A percentile compares a stretch with the other conserved stretches of the same genome.
phyloP scores from a whole-genome alignment of 1,140 invertebrate species.

The Euwallacea similis region DNA sequence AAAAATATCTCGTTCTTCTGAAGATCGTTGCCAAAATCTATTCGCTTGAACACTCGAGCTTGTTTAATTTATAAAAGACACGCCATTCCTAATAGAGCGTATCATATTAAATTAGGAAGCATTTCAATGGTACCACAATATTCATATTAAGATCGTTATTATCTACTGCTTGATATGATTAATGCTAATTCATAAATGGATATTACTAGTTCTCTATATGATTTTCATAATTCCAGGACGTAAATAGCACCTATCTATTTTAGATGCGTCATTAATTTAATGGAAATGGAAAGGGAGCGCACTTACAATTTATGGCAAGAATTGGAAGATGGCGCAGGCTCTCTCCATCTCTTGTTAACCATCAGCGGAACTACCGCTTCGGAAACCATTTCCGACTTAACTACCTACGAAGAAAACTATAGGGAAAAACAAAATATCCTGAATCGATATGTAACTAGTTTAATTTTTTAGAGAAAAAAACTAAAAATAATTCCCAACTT shows the following conservation, averaged over 20 bases:
- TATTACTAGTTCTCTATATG: too few species aligned
- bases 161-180: too few species aligned
- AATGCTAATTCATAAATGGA: too few species aligned
- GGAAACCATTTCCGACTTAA: slow-evolving; percentile 89
- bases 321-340: slow-evolving; percentile 87
- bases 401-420: slow-evolving; percentile 79
- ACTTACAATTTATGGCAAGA: slow-evolving; percentile 88
- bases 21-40: too few species aligned
- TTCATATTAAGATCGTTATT: too few species aligned
- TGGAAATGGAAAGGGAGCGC: slow-evolving; percentile 81
- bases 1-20: too few species aligned
- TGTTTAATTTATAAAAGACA: too few species aligned
- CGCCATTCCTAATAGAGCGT: too few species aligned
- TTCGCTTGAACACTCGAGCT: too few species aligned
- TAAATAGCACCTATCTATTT: neutral
- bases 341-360: slow-evolving; percentile 86
- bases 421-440: slow-evolving; percentile 66
- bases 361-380: slow-evolving; percentile 92
- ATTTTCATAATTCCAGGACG: neutral
- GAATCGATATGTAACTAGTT: slow-evolving; percentile 71
- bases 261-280: slow-evolving; percentile 82
- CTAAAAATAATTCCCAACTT: slow-evolving; percentile 31
- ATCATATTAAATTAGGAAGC: too few species aligned
- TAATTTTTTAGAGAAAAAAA: slow-evolving; percentile 12
- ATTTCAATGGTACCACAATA: too few species aligned